Percentiles rank a stretch among this genome's conserved stretches.
Evolutionary conservation across 1,140 invertebrate species (phyloP).

Genomic region (Panulirus ornatus): DNA sequence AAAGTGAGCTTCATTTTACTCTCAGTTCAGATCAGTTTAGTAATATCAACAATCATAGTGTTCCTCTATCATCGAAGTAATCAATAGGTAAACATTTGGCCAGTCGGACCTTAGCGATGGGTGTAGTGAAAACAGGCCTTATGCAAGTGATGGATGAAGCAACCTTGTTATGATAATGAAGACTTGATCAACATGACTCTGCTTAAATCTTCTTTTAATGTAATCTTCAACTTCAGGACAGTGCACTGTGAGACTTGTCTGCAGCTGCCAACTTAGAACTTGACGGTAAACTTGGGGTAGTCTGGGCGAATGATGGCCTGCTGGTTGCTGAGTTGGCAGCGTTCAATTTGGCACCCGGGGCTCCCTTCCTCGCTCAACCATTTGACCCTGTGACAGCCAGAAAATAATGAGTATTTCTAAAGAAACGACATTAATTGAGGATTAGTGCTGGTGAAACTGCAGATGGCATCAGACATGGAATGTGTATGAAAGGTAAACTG

Average conservation of each 20-base stretch:
- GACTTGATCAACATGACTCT: not conserved
- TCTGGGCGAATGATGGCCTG: slow-evolving; percentile 64
- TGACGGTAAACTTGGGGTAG: slow-evolving; percentile 58
- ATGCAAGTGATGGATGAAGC: not conserved
- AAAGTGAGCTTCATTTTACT: too few relatives aligned
- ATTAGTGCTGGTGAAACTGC: not conserved
- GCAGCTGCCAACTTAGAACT: slow-evolving; percentile 24
- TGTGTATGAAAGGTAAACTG: too few relatives aligned
- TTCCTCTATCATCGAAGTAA: not conserved
- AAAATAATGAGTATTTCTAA: not conserved
- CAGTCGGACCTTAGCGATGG: not conserved
- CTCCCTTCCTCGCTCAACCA: slow-evolving; percentile 64
- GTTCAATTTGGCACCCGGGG: slow-evolving; percentile 47
- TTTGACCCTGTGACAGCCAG: slow-evolving; percentile 53
- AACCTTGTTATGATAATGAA: not conserved
- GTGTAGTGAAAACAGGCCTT: too few relatives aligned
- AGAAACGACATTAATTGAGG: not conserved
- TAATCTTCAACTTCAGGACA: too few relatives aligned
- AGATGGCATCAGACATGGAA: too few relatives aligned
- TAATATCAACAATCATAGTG: too few relatives aligned
- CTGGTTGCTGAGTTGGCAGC: slow-evolving; percentile 64
- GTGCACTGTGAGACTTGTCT: not conserved
- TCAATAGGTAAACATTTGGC: not conserved
- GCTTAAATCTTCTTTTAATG: not conserved
- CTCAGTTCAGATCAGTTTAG: too few relatives aligned